Evolutionary conservation across 2,888 invertebrate species (phyloP).

Genomic region (Lagria hirta): DNA sequence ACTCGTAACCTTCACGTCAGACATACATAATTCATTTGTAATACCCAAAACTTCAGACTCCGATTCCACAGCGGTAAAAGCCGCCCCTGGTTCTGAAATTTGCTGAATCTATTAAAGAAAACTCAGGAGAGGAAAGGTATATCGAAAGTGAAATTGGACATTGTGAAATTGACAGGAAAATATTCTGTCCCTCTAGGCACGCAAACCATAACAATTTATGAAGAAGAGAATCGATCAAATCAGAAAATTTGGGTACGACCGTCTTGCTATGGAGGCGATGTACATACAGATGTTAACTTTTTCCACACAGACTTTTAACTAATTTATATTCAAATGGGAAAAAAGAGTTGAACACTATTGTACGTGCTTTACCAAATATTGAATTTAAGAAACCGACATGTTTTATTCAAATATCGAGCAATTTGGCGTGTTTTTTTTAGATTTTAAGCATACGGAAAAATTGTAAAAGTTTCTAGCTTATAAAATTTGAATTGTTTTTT

Average conservation of each 20-base stretch:
- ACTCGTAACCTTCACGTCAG: constrained; percentile 34
- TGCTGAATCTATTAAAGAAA: constrained; percentile 35
- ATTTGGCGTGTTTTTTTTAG: too few species aligned
- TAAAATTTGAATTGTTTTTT: too few species aligned
- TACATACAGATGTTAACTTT: constrained; percentile 20
- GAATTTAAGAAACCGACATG: constrained; percentile 20
- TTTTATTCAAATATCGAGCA: constrained; percentile 23
- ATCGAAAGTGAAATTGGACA: constrained; percentile 34
- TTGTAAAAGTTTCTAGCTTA: too few species aligned
- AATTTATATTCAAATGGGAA: constrained; percentile 19
- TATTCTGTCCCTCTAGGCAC: too few species aligned
- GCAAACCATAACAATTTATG: too few species aligned
- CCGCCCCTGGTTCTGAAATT: constrained; percentile 32
- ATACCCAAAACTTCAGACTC: constrained; percentile 29
- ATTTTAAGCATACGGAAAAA: too few species aligned
- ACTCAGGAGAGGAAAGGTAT: constrained; percentile 31
- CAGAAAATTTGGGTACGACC: too few species aligned
- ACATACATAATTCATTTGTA: constrained; percentile 36
- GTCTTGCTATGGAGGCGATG: constrained; percentile 10
- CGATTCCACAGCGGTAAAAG: constrained; percentile 22
- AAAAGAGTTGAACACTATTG: constrained; percentile 16
- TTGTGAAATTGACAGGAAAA: constrained; percentile 26
- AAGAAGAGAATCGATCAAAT: too few species aligned
- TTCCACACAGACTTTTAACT: constrained; percentile 9
- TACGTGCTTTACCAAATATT: constrained; percentile 20